Evolutionary conservation across 2,797 vertebrate genomes (phyloP).

Genomic region (Babyrousa celebensis): DNA sequence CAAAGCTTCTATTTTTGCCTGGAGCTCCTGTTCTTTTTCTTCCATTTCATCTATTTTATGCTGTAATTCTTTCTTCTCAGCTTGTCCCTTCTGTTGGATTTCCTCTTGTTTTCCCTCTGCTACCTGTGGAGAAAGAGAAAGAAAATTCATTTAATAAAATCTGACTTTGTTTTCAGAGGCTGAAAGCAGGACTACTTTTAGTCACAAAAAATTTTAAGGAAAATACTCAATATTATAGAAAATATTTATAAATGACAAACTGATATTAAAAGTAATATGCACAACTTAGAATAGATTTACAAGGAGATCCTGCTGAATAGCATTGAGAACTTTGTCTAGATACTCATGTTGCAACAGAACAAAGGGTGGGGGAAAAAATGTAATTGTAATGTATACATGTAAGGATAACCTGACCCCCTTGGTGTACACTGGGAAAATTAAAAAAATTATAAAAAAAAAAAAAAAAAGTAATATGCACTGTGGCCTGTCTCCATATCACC

Average conservation of each 20-base stretch:
- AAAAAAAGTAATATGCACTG: slow-evolving; percentile 27
- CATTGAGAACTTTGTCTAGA: no score
- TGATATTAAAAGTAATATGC: slow-evolving; percentile 45
- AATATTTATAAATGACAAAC: slow-evolving; percentile 65
- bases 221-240: slow-evolving; percentile 35
- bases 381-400: no score
- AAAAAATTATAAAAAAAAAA: no score
- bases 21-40: slow-evolving; percentile 98
- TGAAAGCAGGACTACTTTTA: slow-evolving; percentile 26
- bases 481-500: not conserved
- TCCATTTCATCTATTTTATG: slow-evolving; percentile 99
- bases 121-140: slow-evolving; percentile 89
- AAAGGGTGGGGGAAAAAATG: no score
- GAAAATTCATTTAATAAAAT: slow-evolving; percentile 67
- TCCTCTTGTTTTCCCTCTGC: slow-evolving; percentile 97
- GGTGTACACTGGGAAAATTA: no score
- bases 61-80: slow-evolving; percentile 97
- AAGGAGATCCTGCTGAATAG: no score
- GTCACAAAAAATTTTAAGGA: slow-evolving; percentile 50
- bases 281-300: no score
- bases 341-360: no score
- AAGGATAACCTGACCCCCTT: no score
- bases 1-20: slow-evolving; percentile 98
- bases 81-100: slow-evolving; percentile 96
- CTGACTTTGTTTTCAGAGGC: slow-evolving; percentile 37